A percentile compares a stretch with the other conserved stretches of the same genome.
Conservation (phyloP, 2,888 invertebrate species). For the Ecliptopera silaceata region DNA sequence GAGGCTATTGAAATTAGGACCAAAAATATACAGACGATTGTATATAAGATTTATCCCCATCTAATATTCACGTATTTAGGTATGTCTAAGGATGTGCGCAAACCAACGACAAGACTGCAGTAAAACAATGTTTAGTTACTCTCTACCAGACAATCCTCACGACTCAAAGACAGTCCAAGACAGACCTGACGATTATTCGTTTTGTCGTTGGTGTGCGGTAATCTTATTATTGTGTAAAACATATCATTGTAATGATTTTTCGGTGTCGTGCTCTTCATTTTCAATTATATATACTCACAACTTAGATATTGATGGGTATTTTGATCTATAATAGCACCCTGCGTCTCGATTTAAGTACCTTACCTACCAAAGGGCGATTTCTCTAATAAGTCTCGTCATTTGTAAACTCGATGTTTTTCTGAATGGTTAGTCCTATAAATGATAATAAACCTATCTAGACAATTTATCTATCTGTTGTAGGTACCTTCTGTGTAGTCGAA, state of each 20-base stretch:
- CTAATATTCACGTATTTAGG: constrained; percentile 8
- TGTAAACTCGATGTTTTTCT: constrained; percentile 45
- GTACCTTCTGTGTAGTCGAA: constrained; percentile 57
- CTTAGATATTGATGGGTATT: constrained; percentile 32
- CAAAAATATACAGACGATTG: constrained; percentile 25
- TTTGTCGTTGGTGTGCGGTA: no score
- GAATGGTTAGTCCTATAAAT: constrained; percentile 30
- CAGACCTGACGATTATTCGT: no score
- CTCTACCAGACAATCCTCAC: no score
- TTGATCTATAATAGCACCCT: constrained; percentile 67
- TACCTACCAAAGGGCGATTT: constrained; percentile 10
- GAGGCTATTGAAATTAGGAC: constrained; percentile 26
- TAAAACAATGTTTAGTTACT: no score
- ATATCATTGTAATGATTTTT: constrained; percentile 33
- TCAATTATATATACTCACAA: constrained; percentile 18
- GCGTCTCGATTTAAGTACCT: constrained; percentile 39
- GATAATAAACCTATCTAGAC: constrained; percentile 46
- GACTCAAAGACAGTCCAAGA: no score
- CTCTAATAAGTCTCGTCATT: constrained; percentile 29
- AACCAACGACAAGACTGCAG: no score
- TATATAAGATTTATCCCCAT: constrained; percentile 16
- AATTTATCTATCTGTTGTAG: constrained; percentile 54
- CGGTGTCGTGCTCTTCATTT: constrained; percentile 38
- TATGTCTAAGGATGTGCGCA: no score
- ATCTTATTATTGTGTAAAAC: constrained; percentile 34